A percentile compares a stretch with the other conserved stretches of the same genome.
phyloP scores from a whole-genome alignment of 2,888 invertebrate genomes.

The Torymus tubicola region DNA sequence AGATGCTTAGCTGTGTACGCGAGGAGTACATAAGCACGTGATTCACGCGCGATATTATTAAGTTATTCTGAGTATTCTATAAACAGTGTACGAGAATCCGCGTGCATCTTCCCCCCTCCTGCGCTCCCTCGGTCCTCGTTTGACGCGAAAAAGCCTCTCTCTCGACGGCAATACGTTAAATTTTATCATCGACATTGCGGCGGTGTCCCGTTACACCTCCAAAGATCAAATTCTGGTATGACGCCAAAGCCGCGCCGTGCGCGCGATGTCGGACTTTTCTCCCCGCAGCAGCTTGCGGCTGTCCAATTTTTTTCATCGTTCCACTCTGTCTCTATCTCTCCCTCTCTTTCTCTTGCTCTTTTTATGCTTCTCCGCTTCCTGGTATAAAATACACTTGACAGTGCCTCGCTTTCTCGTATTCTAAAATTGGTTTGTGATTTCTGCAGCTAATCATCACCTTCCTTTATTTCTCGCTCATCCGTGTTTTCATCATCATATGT shows the following conservation, averaged over 20 bases:
- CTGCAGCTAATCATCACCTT: background rate
- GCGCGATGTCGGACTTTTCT: slow-evolving; percentile 18
- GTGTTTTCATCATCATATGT: too few species aligned
- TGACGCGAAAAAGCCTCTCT: slow-evolving; percentile 10
- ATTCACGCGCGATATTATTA: slow-evolving; percentile 59
- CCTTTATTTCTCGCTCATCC: too few species aligned
- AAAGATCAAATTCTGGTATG: slow-evolving; percentile 46
- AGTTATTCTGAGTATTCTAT: slow-evolving; percentile 45
- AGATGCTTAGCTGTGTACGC: background rate
- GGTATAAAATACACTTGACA: slow-evolving; percentile 16
- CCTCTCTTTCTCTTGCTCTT: background rate
- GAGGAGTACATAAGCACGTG: slow-evolving; percentile 29
- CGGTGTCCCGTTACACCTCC: slow-evolving; percentile 51
- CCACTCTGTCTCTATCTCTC: background rate
- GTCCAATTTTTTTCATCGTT: slow-evolving; percentile 16
- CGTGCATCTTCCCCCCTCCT: background rate
- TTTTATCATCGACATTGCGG: slow-evolving; percentile 37
- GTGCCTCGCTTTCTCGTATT: background rate
- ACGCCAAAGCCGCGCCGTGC: slow-evolving; percentile 31
- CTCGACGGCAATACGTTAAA: slow-evolving; percentile 21
- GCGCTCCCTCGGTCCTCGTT: background rate
- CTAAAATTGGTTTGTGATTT: slow-evolving; percentile 10
- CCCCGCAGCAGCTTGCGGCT: background rate
- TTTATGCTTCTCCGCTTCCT: background rate
- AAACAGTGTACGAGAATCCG: background rate